Evolutionary conservation across 2,888 invertebrate species (phyloP).

Genomic region (Allolobophora icterica): DNA sequence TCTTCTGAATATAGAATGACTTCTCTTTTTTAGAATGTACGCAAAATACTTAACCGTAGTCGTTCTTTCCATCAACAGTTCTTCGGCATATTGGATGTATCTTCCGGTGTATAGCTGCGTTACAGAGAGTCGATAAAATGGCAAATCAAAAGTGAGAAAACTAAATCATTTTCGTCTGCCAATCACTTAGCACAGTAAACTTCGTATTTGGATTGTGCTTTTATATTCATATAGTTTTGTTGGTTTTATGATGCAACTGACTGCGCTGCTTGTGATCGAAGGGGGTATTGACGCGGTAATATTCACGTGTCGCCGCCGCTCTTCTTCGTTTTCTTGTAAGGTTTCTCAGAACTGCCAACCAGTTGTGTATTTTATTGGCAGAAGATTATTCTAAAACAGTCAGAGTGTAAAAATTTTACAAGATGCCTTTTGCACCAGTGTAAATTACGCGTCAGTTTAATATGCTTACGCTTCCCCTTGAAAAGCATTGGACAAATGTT

Average conservation of each 20-base stretch:
- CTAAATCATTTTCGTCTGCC: background rate
- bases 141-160: slow-evolving; percentile 12
- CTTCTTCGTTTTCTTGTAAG: background rate
- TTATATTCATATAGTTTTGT: background rate
- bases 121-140: background rate
- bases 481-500: background rate
- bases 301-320: background rate
- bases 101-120: background rate
- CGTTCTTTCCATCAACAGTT: too few relatives aligned
- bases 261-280: background rate
- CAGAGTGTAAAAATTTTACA: background rate
- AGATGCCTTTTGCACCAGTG: background rate
- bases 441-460: background rate
- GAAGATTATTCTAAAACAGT: background rate
- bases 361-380: background rate
- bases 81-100: background rate
- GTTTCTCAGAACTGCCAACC: background rate
- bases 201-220: background rate
- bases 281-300: background rate
- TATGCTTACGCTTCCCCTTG: background rate
- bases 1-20: too few relatives aligned
- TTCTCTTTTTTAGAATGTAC: too few relatives aligned
- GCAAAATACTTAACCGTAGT: too few relatives aligned
- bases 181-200: background rate
- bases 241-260: background rate